These are phyloP conservation scores for Protobothrops flavoviridis DNA, from an alignment of 2,113 vertebrate species.

Conservation along the genomic window DNA sequence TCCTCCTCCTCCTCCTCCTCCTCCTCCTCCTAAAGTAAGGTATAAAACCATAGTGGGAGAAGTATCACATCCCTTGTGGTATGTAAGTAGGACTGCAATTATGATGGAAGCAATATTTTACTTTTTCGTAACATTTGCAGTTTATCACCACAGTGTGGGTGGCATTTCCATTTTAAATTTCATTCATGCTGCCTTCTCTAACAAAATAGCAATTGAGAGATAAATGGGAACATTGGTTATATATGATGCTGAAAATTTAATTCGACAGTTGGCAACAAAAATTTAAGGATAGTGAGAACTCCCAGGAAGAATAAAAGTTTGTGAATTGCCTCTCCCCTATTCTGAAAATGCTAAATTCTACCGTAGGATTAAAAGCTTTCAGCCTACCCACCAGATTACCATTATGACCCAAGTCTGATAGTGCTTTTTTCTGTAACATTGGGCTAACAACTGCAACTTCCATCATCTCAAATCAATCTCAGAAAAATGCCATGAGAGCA, in stretches of 20 bases:
- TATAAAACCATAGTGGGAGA: not conserved
- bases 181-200: constrained; percentile 26
- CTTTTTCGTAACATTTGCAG: constrained; percentile 17
- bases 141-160: constrained; percentile 28
- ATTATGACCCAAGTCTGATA: not conserved
- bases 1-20: not conserved
- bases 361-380: not conserved
- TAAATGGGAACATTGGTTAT: not conserved
- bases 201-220: constrained; percentile 22
- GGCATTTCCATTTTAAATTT: not conserved
- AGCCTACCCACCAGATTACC: not conserved
- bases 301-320: not conserved
- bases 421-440: not conserved
- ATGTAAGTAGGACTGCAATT: constrained; percentile 29
- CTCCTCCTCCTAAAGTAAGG: not conserved
- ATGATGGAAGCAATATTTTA: constrained; percentile 1
- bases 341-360: not conserved
- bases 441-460: not conserved
- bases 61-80: constrained; percentile 36
- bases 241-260: not conserved
- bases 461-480: not conserved
- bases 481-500: not conserved
- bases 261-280: not conserved
- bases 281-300: not conserved
- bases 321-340: not conserved